Evolutionary conservation across 2,888 invertebrate species (phyloP).

Genomic region (Pandemis cinnamomeana): DNA sequence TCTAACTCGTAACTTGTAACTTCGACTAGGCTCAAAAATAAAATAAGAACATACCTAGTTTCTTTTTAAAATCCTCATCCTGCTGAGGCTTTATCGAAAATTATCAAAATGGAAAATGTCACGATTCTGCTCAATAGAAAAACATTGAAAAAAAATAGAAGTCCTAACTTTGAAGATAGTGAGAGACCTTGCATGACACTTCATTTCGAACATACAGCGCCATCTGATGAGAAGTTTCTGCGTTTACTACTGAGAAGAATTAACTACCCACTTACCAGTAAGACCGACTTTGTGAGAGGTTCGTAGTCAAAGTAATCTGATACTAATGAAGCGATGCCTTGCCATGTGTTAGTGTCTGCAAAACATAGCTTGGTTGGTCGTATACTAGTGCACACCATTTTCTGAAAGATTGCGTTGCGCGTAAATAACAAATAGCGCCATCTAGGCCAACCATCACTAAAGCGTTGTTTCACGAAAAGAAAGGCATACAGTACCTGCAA

Average conservation of each 20-base stretch:
- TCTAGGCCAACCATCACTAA: not conserved
- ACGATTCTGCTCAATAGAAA: too few species aligned
- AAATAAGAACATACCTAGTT: too few species aligned
- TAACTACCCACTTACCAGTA: slow-evolving; percentile 86
- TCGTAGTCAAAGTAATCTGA: slow-evolving; percentile 91
- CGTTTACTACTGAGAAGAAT: not conserved
- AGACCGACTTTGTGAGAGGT: slow-evolving; percentile 86
- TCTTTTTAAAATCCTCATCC: too few species aligned
- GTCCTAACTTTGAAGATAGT: not conserved
- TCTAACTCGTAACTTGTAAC: too few species aligned
- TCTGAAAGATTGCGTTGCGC: slow-evolving; percentile 80
- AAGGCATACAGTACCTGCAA: slow-evolving; percentile 85
- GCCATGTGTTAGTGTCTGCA: slow-evolving; percentile 88
- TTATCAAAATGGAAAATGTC: too few species aligned
- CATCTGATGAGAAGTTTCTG: slow-evolving; percentile 52
- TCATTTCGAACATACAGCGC: slow-evolving; percentile 45
- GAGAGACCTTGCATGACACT: not conserved
- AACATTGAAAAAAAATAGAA: too few species aligned
- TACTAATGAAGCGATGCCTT: slow-evolving; percentile 89
- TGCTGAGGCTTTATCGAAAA: too few species aligned
- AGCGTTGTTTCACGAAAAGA: not conserved
- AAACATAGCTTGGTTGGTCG: slow-evolving; percentile 90
- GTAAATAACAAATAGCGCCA: not conserved
- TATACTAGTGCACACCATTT: slow-evolving; percentile 94
- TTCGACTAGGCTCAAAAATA: too few species aligned